Evolutionary conservation across 2,113 vertebrate species (phyloP).

Genomic region (Ranitomeya imitator): DNA sequence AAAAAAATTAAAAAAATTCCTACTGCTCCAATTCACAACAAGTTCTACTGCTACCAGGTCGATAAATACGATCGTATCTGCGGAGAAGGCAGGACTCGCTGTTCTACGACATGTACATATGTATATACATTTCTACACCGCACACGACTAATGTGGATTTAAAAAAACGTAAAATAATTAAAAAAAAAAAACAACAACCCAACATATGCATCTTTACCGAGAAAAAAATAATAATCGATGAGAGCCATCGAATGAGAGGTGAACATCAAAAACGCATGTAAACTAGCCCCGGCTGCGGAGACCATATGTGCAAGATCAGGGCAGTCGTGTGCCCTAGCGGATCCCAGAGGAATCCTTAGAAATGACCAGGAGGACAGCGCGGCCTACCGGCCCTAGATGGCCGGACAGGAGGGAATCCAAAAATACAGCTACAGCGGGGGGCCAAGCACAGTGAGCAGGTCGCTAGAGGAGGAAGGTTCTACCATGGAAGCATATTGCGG

Average conservation of each 20-base stretch:
- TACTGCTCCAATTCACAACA: slow-evolving; percentile 37
- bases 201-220: slow-evolving; percentile 7
- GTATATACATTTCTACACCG: slow-evolving; percentile 41
- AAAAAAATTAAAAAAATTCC: background rate
- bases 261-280: slow-evolving; percentile 22
- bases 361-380: background rate
- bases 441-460: slow-evolving; percentile 50
- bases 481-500: slow-evolving; percentile 19
- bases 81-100: background rate
- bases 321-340: background rate
- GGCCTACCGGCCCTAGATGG: background rate
- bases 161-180: background rate
- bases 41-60: background rate
- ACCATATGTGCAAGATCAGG: slow-evolving; percentile 43
- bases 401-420: background rate
- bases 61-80: slow-evolving; percentile 21
- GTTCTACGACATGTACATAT: background rate
- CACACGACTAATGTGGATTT: background rate
- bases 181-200: background rate
- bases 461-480: slow-evolving; percentile 13
- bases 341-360: background rate
- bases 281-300: slow-evolving; percentile 25
- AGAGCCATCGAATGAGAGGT: slow-evolving; percentile 9
- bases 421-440: slow-evolving; percentile 10
- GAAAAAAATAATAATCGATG: background rate